These are phyloP conservation scores for Eubucco bourcierii DNA, from an alignment of 2,113 vertebrate species.

Conservation along the genomic window DNA sequence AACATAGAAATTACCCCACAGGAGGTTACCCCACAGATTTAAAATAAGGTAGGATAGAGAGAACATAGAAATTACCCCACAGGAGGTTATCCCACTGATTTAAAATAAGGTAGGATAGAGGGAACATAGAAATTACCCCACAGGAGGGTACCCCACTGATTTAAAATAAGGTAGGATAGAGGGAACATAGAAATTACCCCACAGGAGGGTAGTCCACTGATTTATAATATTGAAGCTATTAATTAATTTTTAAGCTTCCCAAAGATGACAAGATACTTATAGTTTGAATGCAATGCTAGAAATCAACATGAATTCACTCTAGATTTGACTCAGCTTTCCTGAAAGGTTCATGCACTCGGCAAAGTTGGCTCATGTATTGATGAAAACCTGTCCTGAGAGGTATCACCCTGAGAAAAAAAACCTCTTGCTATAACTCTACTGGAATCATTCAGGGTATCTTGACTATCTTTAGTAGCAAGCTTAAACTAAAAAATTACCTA, in stretches of 20 bases:
- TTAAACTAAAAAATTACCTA: background rate
- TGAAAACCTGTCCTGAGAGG: background rate
- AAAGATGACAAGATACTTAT: background rate
- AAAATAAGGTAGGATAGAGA: background rate
- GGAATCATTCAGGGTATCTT: background rate
- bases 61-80: background rate
- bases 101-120: background rate
- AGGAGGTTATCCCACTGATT: background rate
- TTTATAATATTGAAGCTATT: background rate
- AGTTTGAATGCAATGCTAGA: background rate
- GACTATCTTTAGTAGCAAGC: background rate
- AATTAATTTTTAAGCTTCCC: background rate
- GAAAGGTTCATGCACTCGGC: slow-evolving; percentile 11
- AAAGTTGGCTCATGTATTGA: slow-evolving; percentile 7
- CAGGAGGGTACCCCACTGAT: background rate
- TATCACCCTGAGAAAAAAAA: background rate
- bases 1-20: background rate
- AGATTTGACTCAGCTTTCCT: background rate
- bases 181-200: background rate
- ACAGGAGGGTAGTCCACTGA: background rate
- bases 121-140: background rate
- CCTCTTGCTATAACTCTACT: background rate
- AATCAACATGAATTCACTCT: background rate
- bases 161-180: background rate
- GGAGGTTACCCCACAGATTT: background rate